Evolutionary conservation across 2,797 vertebrate species (phyloP).

Genomic region (Coregonus suidteri): DNA sequence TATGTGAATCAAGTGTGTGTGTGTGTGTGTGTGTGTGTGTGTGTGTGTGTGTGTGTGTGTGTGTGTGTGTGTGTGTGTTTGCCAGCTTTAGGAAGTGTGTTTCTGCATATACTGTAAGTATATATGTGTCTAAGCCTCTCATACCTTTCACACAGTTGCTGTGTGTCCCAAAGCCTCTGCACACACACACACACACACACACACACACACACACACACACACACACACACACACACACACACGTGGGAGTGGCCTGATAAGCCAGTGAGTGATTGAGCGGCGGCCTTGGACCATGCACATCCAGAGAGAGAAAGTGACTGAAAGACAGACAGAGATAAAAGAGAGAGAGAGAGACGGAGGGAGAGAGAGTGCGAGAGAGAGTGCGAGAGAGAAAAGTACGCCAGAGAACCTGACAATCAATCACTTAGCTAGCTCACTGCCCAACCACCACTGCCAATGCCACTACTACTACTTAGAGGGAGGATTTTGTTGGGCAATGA

Average conservation of each 20-base stretch:
- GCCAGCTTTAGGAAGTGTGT: background rate
- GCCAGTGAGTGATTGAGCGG: background rate
- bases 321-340: conserved; percentile 8
- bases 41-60: background rate
- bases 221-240: background rate
- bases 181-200: conserved; percentile 4
- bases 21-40: background rate
- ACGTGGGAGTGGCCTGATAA: background rate
- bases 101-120: background rate
- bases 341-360: no score
- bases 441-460: conserved; percentile 18
- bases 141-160: background rate
- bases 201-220: background rate
- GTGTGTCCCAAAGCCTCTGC: background rate
- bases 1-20: background rate
- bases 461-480: conserved; percentile 28
- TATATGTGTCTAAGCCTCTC: background rate
- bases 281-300: background rate
- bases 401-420: conserved; percentile 62
- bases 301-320: background rate
- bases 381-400: background rate
- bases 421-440: conserved; percentile 46
- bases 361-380: background rate
- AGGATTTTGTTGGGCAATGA: conserved; percentile 26
- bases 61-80: background rate